Base-by-base conservation (phyloP, 2,888 invertebrate species). In the Chymomyza caudatula region DNA sequence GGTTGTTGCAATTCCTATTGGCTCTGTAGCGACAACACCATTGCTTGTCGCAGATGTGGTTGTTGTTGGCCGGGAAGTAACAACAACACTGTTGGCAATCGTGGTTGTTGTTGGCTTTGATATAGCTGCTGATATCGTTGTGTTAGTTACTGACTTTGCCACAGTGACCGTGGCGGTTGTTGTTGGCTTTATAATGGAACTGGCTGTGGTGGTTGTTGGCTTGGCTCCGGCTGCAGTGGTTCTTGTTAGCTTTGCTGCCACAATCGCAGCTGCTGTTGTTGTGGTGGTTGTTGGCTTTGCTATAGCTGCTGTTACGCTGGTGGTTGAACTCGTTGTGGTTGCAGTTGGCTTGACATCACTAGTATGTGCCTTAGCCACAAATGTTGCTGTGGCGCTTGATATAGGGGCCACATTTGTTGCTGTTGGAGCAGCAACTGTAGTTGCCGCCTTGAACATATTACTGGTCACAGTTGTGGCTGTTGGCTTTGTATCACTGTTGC, bases 181-280 rank as follows among this genome's bases (percentile, higher is more conserved):
- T 59, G 53, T 63, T 65, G 73, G 62, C 47, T 70, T 76, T 57
- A 68, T 52, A 63, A 15, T 56, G 60, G 67, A 57, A 64, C 56
- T 60, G 60, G 60, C 62, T 53, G 70, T 56, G 23, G 69, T 47
- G 43, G 71, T 44, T 42, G 55, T 47, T 44, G 71, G 20, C 52
- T 60, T 19, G 53, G 62, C 52, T 25, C 61, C 52, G 25, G 54
- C 25, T 43, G 60, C 56, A 20, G 47, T 44, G 49, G 8, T 53
- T n/a, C 47, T 62, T 52, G 60, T 56, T 57, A 56, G 25, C 47
- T 60, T 59, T 58, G 63, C 25, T 52, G 51, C 54, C n/a, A n/a
- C n/a, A n/a, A n/a, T n/a, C n/a, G n/a, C n/a, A n/a, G n/a, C n/a
- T n/a, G n/a, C n/a, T n/a, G n/a, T 13, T 59, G 52, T 13, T 22